phyloP scores from a whole-genome alignment of 2,888 invertebrate genomes.

The Bombyx huttoni region DNA sequence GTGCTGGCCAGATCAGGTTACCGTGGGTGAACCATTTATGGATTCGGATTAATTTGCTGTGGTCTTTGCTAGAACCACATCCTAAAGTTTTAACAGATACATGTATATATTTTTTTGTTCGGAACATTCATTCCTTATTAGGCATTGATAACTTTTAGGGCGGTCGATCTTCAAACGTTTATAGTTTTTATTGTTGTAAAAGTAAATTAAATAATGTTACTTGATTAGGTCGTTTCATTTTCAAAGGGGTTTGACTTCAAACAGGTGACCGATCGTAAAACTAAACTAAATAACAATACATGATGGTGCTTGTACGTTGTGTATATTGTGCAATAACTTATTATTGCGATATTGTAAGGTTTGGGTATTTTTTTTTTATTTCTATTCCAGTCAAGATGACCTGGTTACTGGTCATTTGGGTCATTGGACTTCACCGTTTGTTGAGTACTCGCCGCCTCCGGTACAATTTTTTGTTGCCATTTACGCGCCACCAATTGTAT shows the following conservation, averaged over 20 bases:
- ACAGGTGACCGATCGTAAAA: no score
- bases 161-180: neutral
- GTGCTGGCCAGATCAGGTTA: constrained; percentile 57
- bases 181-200: neutral
- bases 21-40: constrained; percentile 52
- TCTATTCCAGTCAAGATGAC: constrained; percentile 48
- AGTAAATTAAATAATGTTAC: neutral
- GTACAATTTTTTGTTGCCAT: constrained; percentile 46
- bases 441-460: constrained; percentile 40
- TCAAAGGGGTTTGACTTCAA: no score
- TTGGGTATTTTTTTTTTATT: constrained; percentile 35
- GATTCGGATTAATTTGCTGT: constrained; percentile 55
- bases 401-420: constrained; percentile 64
- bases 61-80: constrained; percentile 8
- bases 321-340: no score
- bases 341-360: neutral
- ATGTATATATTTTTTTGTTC: neutral
- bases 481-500: constrained; percentile 47
- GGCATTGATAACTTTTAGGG: neutral
- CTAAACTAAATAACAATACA: no score
- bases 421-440: constrained; percentile 68
- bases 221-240: neutral
- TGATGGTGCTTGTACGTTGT: no score
- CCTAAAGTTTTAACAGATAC: constrained; percentile 2
- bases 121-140: neutral